phyloP scores from a whole-genome alignment of 2,797 vertebrate species.

The Coendou prehensilis region DNA sequence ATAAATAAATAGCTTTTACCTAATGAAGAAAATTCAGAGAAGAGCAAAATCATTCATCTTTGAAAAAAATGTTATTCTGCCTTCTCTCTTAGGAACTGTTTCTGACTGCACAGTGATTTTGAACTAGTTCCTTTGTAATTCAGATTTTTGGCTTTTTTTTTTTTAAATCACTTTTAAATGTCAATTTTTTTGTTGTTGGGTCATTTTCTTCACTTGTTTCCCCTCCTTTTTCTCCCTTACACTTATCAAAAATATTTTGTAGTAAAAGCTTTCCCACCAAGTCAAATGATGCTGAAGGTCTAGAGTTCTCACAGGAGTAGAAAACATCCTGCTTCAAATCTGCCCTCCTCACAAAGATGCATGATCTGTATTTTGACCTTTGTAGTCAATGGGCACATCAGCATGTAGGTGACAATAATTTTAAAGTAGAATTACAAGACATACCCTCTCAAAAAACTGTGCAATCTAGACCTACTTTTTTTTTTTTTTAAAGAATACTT shows the following conservation, averaged over 20 bases:
- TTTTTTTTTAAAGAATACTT: not conserved
- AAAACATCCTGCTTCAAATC: not conserved
- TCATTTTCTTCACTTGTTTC: not conserved
- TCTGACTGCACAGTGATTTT: slow-evolving; percentile 60
- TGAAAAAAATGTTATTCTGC: slow-evolving; percentile 46
- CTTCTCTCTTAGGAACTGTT: slow-evolving; percentile 57
- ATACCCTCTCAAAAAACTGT: not conserved
- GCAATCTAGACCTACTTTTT: not conserved
- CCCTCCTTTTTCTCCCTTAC: not conserved
- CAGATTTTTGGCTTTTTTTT: slow-evolving; percentile 60
- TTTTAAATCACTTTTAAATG: slow-evolving; percentile 74
- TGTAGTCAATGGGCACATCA: too few relatives aligned
- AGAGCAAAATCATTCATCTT: slow-evolving; percentile 64
- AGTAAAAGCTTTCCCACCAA: not conserved
- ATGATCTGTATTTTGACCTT: not conserved
- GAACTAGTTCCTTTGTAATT: slow-evolving; percentile 58
- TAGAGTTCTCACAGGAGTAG: not conserved
- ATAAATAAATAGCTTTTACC: slow-evolving; percentile 64
- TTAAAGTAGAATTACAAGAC: not conserved
- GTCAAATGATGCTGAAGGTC: not conserved
- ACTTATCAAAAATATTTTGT: slow-evolving; percentile 28
- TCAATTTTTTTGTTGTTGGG: slow-evolving; percentile 65
- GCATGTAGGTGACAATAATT: not conserved
- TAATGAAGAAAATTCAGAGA: slow-evolving; percentile 70
- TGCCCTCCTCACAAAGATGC: not conserved